Evolutionary conservation across 2,888 invertebrate species (phyloP).

Genomic region (Luperina nickerlii): DNA sequence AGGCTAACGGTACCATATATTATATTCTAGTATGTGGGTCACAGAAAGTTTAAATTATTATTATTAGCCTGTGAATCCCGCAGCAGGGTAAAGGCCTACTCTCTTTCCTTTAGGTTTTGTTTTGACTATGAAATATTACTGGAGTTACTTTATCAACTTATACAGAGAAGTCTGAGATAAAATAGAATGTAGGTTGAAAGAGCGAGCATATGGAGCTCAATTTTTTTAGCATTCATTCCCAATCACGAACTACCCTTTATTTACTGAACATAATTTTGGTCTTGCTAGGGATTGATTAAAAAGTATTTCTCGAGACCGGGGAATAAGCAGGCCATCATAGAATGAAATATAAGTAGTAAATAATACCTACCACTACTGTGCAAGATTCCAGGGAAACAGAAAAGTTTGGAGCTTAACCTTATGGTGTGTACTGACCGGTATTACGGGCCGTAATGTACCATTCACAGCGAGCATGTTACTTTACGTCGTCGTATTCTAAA

Average conservation of each 20-base stretch:
- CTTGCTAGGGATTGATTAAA: background rate
- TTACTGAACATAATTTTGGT: background rate
- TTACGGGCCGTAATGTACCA: too few species aligned
- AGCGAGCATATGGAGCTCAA: background rate
- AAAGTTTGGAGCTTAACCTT: background rate
- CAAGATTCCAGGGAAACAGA: background rate
- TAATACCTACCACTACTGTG: background rate
- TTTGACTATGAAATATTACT: background rate
- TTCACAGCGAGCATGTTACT: too few species aligned
- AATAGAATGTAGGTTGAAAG: background rate
- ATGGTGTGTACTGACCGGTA: too few species aligned
- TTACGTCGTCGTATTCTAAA: too few species aligned
- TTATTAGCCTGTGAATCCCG: too few species aligned
- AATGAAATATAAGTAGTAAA: background rate
- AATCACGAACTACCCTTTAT: background rate
- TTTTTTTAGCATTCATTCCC: too few species aligned
- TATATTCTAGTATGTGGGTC: too few species aligned
- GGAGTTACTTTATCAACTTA: background rate
- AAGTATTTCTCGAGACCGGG: background rate
- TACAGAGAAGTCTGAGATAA: background rate
- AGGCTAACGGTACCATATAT: too few species aligned
- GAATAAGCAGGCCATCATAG: background rate
- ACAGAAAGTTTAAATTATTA: too few species aligned
- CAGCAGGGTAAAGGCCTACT: too few species aligned
- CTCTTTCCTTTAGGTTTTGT: background rate